A percentile compares a stretch with the other conserved stretches of the same genome.
Conservation (phyloP, 1,140 invertebrate genomes). For the Acromyrmex heyeri region DNA sequence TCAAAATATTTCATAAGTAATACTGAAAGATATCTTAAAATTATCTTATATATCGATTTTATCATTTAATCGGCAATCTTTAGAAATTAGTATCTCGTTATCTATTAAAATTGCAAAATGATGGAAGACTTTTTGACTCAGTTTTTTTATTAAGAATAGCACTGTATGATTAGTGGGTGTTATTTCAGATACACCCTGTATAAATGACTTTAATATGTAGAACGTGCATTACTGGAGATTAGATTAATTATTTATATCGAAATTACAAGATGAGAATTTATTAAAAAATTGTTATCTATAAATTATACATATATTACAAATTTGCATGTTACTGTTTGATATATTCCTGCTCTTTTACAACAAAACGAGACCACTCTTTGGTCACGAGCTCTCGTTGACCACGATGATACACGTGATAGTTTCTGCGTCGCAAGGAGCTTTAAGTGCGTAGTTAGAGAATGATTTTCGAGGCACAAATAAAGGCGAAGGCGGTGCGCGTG, state of each 20-base stretch:
- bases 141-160: too few relatives aligned
- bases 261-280: neutral
- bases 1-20: too few relatives aligned
- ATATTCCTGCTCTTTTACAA: neutral
- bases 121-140: too few relatives aligned
- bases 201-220: neutral
- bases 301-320: neutral
- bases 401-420: slow-evolving; percentile 8
- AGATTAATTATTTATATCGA: neutral
- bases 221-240: neutral
- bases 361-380: neutral
- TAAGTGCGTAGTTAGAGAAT: slow-evolving; percentile 48
- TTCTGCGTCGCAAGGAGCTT: slow-evolving; percentile 13
- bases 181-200: neutral
- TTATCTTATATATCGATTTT: too few relatives aligned
- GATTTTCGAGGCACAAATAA: slow-evolving; percentile 21
- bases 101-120: too few relatives aligned
- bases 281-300: neutral
- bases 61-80: too few relatives aligned
- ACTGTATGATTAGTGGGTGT: too few relatives aligned
- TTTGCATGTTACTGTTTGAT: neutral
- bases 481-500: neutral
- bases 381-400: neutral
- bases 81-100: too few relatives aligned
- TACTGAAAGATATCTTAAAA: too few relatives aligned